A percentile compares a stretch with the other conserved stretches of the same genome.
phyloP scores from a whole-genome alignment of 2,113 vertebrate species.

The human region GRCh38 chr9:124036501-124037000 shows the following conservation, averaged over 20 bases:
- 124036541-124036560: neutral
- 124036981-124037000: neutral
- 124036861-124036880: neutral
- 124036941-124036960: neutral
- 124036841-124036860: neutral
- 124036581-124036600: neutral
- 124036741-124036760: neutral
- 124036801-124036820: neutral
- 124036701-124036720: neutral
- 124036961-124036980: neutral
- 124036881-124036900: neutral
- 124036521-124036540: neutral
- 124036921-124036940: neutral
- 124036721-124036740: neutral
- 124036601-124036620: neutral
- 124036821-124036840: neutral
- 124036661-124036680: neutral
- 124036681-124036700: neutral
- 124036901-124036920: neutral
- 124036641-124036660: neutral
- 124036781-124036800: neutral
- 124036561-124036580: neutral
- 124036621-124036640: neutral
- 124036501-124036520: neutral
- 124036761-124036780: neutral